A percentile compares a stretch with the other conserved stretches of the same genome.
Conservation (phyloP, 2,113 vertebrate genomes). For the Ptilonorhynchus violaceus region DNA sequence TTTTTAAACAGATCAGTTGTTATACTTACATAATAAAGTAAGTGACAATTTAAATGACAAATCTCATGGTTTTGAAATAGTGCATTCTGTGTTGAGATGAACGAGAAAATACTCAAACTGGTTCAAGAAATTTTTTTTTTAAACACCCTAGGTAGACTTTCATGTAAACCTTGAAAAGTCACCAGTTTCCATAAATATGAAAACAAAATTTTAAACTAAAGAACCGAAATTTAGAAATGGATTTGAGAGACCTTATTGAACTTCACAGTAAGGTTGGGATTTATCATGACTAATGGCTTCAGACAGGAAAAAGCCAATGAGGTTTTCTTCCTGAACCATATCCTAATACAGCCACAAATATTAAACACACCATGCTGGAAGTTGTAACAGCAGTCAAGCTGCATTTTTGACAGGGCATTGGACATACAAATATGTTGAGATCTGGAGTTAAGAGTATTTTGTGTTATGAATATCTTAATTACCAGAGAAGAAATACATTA, state of each 20-base stretch:
- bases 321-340: constrained; percentile 46
- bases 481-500: constrained; percentile 70
- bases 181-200: constrained; percentile 42
- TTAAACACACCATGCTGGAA: constrained; percentile 63
- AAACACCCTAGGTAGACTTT: constrained; percentile 31
- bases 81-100: constrained; percentile 77
- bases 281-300: constrained; percentile 67
- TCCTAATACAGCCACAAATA: constrained; percentile 66
- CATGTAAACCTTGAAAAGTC: constrained; percentile 48
- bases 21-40: constrained; percentile 81
- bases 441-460: constrained; percentile 55
- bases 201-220: constrained; percentile 28
- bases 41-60: constrained; percentile 74
- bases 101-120: constrained; percentile 60
- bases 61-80: constrained; percentile 74
- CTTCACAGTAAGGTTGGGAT: constrained; percentile 68
- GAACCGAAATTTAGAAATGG: constrained; percentile 32
- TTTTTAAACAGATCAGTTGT: constrained; percentile 83
- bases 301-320: constrained; percentile 39
- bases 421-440: constrained; percentile 62
- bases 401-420: constrained; percentile 44
- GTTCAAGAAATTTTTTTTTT: constrained; percentile 58
- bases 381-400: constrained; percentile 60
- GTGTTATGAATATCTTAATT: constrained; percentile 64
- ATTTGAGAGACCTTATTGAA: constrained; percentile 56